Base-by-base conservation (phyloP, 2,797 vertebrate genomes). In the Otolemur crassicaudatus region DNA sequence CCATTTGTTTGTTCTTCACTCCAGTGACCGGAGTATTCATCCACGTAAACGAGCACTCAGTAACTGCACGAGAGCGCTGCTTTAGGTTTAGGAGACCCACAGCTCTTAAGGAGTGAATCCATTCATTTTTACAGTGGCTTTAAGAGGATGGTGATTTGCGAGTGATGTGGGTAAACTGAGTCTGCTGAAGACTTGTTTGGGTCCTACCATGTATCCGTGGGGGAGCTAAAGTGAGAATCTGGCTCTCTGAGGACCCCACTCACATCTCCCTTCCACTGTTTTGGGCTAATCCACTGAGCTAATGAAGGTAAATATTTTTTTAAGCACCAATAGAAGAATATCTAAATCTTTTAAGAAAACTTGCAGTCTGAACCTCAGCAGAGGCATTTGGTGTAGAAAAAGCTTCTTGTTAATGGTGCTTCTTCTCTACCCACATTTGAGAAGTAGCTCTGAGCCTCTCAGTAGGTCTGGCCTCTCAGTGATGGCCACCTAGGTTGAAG, bases 311-410 rank as follows among this genome's bases (percentile, higher is more conserved):
- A 77, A 19, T 49, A 29, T 70, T 81, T 79, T 20, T 87, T 40
- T 86, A 25, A 94, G 23, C 76, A 92, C 27, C 85, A 79, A 46
- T 7, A 76, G 25, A 65, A 85, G 90, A 67, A 22, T 12, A 17
- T 25, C 69, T 90, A 70, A 40, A 31, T 17, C 31, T 94, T 85
- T 92, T 76, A 69, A 85, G 72, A 90, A 86, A 88, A 75, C 27
- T 27, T 40, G 19, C 72, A 72, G 20, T 80, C 76, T 43, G 10
- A 31, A 16, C 29, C 60, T 80, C 22, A 56, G 56, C 53, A 84
- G n/a, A 75, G 46, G 65, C 56, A 19, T 72, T 43, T 63, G 37
- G 19, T 8, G 40, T 63, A 37, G 49, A 92, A 29, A 31, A 72
- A 67, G n/a, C 88, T 96, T 93, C 83, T 90, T 58, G 23, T 76